phyloP scores from a whole-genome alignment of 2,797 vertebrate genomes.

The Coreius guichenoti region DNA sequence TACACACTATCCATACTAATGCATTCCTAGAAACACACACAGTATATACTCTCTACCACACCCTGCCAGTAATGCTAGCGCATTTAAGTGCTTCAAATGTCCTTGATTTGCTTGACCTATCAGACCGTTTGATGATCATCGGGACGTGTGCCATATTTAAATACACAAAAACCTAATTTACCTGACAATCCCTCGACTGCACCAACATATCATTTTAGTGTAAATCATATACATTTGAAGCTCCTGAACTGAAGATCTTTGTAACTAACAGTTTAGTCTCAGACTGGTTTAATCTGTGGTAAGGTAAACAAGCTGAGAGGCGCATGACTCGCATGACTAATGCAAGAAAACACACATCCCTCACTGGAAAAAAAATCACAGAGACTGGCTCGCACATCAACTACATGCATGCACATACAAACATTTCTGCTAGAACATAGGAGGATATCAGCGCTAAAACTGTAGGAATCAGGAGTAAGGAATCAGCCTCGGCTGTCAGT shows the following conservation, averaged over 20 bases:
- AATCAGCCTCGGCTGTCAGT: conserved; percentile 9
- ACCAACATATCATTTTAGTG: neutral
- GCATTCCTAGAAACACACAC: conserved; percentile 27
- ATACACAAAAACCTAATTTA: neutral
- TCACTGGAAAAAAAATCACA: neutral
- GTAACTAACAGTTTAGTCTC: conserved; percentile 1
- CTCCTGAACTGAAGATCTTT: neutral
- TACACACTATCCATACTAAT: conserved; percentile 4
- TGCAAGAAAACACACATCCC: conserved; percentile 17
- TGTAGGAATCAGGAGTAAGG: neutral
- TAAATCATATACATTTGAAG: neutral
- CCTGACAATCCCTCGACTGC: neutral
- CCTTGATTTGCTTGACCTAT: conserved; percentile 46
- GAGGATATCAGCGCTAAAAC: neutral
- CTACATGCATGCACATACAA: neutral
- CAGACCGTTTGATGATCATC: neutral
- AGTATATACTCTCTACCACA: conserved; percentile 30
- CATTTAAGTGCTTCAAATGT: conserved; percentile 25
- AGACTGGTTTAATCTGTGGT: neutral
- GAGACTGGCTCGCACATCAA: neutral
- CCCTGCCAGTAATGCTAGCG: conserved; percentile 21
- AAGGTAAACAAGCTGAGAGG: conserved; percentile 42
- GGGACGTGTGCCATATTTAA: neutral
- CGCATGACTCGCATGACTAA: conserved; percentile 44
- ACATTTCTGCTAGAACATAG: neutral